Percentiles rank a stretch among this genome's conserved stretches.
These are phyloP conservation scores for Glossosoma conforme DNA, from an alignment of 1,140 invertebrate genomes.

Conservation along the genomic window DNA sequence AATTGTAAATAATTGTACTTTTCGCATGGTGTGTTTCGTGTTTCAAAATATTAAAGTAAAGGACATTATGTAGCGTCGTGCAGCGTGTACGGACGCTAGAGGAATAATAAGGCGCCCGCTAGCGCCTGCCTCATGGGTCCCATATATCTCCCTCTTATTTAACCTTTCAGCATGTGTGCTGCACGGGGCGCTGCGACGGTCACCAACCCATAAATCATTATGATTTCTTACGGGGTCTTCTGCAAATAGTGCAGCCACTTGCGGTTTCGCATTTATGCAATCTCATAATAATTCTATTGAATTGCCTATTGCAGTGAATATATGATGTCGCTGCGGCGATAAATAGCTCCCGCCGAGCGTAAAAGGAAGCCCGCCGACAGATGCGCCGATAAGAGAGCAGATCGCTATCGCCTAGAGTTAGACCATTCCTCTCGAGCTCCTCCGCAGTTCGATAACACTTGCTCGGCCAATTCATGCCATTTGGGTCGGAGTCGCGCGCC, in stretches of 20 bases:
- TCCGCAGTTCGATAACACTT: not conserved
- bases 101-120: too few relatives aligned
- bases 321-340: slow-evolving; percentile 30
- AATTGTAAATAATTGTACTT: too few relatives aligned
- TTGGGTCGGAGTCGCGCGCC: too few relatives aligned
- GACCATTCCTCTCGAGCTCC: slow-evolving; percentile 13
- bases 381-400: slow-evolving; percentile 28
- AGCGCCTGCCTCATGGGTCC: too few relatives aligned
- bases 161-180: slow-evolving; percentile 12
- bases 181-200: not conserved
- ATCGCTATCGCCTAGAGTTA: slow-evolving; percentile 30
- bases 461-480: slow-evolving; percentile 11
- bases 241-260: slow-evolving; percentile 9
- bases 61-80: too few relatives aligned
- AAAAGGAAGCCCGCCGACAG: slow-evolving; percentile 20
- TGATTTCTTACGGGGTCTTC: slow-evolving; percentile 5
- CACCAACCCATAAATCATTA: slow-evolving; percentile 11
- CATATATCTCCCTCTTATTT: not conserved
- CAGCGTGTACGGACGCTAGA: too few relatives aligned
- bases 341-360: slow-evolving; percentile 21
- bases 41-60: too few relatives aligned
- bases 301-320: slow-evolving; percentile 32
- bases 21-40: too few relatives aligned
- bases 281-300: slow-evolving; percentile 30
- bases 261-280: slow-evolving; percentile 20